Conservation (phyloP, 2,888 invertebrate species). For the Acrocera orbiculus region DNA sequence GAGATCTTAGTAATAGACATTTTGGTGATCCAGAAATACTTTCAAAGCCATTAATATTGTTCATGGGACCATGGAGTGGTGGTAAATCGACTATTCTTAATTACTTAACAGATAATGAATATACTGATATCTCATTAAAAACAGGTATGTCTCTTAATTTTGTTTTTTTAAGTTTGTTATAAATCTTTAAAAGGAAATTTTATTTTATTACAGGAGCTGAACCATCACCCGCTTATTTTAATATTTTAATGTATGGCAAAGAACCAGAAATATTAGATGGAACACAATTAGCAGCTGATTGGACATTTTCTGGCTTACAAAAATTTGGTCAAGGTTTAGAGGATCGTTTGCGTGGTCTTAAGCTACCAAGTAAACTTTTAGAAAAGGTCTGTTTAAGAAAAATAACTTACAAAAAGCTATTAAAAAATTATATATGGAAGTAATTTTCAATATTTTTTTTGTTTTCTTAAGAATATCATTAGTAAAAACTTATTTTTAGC, state of each 20-base stretch:
- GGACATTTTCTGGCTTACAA: conserved; percentile 83
- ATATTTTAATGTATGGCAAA: conserved; percentile 77
- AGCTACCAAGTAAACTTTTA: conserved; percentile 62
- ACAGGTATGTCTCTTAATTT: conserved; percentile 47
- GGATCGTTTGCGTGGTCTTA: conserved; percentile 67
- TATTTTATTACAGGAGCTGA: conserved; percentile 79
- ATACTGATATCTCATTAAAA: conserved; percentile 62
- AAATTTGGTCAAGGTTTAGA: conserved; percentile 89
- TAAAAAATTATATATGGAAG: no score
- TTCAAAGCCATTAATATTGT: conserved; percentile 78
- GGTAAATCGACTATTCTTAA: conserved; percentile 91
- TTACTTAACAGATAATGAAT: conserved; percentile 76
- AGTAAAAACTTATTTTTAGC: background rate
- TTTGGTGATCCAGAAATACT: conserved; percentile 90
- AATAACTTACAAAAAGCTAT: no score
- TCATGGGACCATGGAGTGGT: conserved; percentile 94
- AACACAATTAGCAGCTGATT: conserved; percentile 86
- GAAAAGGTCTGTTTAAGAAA: conserved; percentile 58
- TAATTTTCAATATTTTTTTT: no score
- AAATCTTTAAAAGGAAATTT: background rate
- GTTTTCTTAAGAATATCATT: background rate
- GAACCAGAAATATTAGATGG: conserved; percentile 75
- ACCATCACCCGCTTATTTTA: conserved; percentile 84
- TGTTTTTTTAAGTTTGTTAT: background rate
- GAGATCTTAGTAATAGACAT: conserved; percentile 79